Percentiles rank a stretch among this genome's conserved stretches.
These are phyloP conservation scores for Calosoma granatense DNA, from an alignment of 1,140 invertebrate species.

Conservation along the genomic window DNA sequence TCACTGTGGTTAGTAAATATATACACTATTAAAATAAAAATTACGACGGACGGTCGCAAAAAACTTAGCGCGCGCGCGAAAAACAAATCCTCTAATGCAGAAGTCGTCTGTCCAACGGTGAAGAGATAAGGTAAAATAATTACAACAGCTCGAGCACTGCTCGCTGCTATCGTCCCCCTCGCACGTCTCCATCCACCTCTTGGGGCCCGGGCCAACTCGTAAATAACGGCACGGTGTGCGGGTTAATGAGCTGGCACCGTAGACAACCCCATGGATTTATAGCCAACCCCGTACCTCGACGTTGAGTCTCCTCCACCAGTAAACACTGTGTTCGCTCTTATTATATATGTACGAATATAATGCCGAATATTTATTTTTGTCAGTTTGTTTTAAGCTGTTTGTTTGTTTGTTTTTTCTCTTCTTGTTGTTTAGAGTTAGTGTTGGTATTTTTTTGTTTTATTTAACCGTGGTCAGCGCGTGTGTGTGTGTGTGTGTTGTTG, in stretches of 20 bases:
- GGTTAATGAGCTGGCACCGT: neutral
- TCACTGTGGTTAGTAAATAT: too few relatives aligned
- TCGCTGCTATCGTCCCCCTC: too few relatives aligned
- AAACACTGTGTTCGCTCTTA: too few relatives aligned
- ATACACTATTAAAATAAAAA: too few relatives aligned
- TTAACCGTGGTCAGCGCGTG: neutral
- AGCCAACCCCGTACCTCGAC: neutral
- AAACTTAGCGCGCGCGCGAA: too few relatives aligned
- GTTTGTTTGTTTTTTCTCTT: neutral
- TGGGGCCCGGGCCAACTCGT: neutral
- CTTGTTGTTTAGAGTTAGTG: too few relatives aligned
- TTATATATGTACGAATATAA: neutral
- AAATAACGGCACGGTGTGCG: neutral
- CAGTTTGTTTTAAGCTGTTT: neutral
- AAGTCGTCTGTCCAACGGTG: neutral
- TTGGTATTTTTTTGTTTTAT: neutral
- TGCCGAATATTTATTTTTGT: neutral
- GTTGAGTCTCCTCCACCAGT: neutral
- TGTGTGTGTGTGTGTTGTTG: neutral
- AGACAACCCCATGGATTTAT: neutral
- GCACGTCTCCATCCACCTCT: too few relatives aligned
- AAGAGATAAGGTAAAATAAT: neutral
- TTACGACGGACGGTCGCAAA: too few relatives aligned
- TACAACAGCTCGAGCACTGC: neutral
- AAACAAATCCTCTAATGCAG: too few relatives aligned